Evolutionary conservation across 2,113 vertebrate species (phyloP).

Genomic region (Jaculus jaculus): DNA sequence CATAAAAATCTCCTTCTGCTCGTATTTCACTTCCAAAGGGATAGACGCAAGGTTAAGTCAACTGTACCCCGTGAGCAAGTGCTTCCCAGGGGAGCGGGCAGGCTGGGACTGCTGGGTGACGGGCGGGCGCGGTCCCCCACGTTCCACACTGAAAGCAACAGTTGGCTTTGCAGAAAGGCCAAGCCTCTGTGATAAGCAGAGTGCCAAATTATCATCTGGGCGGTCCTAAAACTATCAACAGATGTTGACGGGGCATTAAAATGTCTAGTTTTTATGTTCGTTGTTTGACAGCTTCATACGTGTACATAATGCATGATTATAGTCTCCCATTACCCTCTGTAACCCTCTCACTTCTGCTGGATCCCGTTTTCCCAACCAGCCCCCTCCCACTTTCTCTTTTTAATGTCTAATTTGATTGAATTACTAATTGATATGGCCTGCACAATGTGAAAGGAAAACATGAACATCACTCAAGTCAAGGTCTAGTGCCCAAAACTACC

Average conservation of each 20-base stretch:
- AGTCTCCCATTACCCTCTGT: too few species aligned
- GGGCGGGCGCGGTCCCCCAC: background rate
- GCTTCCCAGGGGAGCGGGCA: background rate
- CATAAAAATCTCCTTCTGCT: constrained; percentile 59
- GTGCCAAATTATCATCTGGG: background rate
- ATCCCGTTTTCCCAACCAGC: too few species aligned
- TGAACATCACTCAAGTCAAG: background rate
- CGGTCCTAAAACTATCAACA: constrained; percentile 30
- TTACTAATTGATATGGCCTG: constrained; percentile 25
- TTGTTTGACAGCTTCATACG: too few species aligned
- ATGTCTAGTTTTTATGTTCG: background rate
- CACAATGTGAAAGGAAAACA: background rate
- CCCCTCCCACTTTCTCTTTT: too few species aligned
- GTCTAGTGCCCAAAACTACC: background rate
- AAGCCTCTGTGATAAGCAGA: background rate
- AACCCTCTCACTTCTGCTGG: too few species aligned
- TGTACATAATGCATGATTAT: too few species aligned
- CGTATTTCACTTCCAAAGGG: constrained; percentile 51
- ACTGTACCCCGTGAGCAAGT: background rate
- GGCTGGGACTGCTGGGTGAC: background rate
- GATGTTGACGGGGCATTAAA: background rate
- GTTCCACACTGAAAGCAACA: background rate
- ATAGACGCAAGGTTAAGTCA: constrained; percentile 46
- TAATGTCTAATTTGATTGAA: background rate
- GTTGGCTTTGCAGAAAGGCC: constrained; percentile 10